Evolutionary conservation across 2,797 vertebrate species (phyloP).

Genomic region (Heterohyrax brucei): DNA sequence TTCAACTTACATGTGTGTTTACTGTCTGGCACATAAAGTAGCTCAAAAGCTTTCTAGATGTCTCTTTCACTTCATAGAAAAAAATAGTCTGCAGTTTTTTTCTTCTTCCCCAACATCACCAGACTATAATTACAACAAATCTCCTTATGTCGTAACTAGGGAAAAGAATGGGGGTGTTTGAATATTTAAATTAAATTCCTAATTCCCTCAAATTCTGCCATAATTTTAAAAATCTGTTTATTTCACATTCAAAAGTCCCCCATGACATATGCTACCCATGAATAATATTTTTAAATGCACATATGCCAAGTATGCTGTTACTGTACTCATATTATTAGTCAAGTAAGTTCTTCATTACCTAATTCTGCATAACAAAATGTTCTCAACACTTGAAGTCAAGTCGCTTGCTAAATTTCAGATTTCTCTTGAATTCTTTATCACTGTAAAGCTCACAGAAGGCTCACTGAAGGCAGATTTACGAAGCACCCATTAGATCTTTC

Average conservation of each 20-base stretch:
- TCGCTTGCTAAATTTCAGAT: background rate
- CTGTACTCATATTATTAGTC: constrained; percentile 71
- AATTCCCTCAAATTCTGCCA: constrained; percentile 72
- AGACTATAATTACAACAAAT: constrained; percentile 73
- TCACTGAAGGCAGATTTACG: background rate
- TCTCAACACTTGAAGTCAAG: constrained; percentile 35
- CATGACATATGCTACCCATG: constrained; percentile 71
- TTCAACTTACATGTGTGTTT: constrained; percentile 76
- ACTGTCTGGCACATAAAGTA: constrained; percentile 60
- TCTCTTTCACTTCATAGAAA: constrained; percentile 53
- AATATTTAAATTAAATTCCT: constrained; percentile 73
- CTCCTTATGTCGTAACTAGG: constrained; percentile 35
- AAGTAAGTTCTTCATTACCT: constrained; percentile 45
- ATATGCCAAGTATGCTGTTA: background rate
- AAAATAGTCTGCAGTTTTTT: constrained; percentile 7
- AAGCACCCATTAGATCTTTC: background rate
- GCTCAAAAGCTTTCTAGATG: constrained; percentile 61
- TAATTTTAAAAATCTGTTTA: constrained; percentile 49
- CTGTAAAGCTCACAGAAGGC: constrained; percentile 18
- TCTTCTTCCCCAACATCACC: constrained; percentile 35
- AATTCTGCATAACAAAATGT: constrained; percentile 70
- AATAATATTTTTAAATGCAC: constrained; percentile 77
- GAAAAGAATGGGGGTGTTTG: constrained; percentile 51
- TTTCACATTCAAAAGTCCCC: constrained; percentile 57
- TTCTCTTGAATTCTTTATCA: constrained; percentile 39